Evolutionary conservation across 2,797 vertebrate species (phyloP).

Genomic region (Lophotriccus pileatus): DNA sequence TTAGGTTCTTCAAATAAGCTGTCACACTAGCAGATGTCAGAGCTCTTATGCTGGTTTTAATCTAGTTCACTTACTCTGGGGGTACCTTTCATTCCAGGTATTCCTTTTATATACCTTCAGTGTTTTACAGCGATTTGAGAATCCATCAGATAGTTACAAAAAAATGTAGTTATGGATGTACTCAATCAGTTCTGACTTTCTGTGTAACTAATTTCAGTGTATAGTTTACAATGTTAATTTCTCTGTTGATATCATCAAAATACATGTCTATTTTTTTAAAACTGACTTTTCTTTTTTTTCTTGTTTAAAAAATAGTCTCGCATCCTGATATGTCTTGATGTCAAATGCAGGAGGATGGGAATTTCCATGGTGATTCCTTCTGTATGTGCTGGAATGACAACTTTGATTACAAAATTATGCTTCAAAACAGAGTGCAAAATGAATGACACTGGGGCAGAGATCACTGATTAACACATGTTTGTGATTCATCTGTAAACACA

Average conservation of each 20-base stretch:
- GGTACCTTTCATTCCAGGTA: neutral
- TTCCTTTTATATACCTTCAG: neutral
- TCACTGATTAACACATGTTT: neutral
- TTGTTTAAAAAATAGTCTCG: neutral
- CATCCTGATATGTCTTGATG: neutral
- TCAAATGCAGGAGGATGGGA: neutral
- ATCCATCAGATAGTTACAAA: neutral
- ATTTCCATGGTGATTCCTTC: conserved; percentile 7
- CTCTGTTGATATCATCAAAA: neutral
- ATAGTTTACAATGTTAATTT: neutral
- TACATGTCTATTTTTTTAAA: neutral
- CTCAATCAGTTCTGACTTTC: neutral
- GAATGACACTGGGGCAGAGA: neutral
- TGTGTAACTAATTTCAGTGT: neutral
- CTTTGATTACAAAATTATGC: neutral
- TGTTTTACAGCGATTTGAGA: neutral
- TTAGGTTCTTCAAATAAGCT: neutral
- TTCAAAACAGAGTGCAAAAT: neutral
- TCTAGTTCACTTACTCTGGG: neutral
- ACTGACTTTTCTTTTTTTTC: neutral
- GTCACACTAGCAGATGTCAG: neutral
- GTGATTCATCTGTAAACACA: neutral
- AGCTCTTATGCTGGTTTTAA: neutral
- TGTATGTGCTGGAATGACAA: neutral
- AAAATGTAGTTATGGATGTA: neutral